phyloP scores from a whole-genome alignment of 1,140 invertebrate genomes.

The Sitodiplosis mosellana region DNA sequence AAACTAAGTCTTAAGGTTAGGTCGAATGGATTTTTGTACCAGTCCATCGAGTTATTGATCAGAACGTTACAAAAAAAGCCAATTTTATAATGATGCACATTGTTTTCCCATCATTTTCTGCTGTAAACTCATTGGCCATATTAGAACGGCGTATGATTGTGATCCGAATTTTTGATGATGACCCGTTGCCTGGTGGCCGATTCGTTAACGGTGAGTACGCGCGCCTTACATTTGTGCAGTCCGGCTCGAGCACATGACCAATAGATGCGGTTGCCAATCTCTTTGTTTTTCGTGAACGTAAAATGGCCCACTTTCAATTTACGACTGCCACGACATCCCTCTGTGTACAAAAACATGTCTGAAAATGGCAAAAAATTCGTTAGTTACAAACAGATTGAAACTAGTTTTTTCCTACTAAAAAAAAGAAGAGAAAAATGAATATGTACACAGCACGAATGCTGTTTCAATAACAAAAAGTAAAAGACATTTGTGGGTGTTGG shows the following conservation, averaged over 20 bases:
- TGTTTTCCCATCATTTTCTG: no score
- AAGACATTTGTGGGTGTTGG: no score
- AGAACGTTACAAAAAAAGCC: no score
- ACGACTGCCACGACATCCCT: slow-evolving; percentile 23
- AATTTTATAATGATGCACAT: no score
- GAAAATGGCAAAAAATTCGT: slow-evolving; percentile 1
- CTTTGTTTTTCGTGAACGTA: slow-evolving; percentile 22
- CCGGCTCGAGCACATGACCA: slow-evolving; percentile 24
- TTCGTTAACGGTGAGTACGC: slow-evolving; percentile 20
- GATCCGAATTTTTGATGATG: slow-evolving; percentile 19
- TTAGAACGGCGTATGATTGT: slow-evolving; percentile 25
- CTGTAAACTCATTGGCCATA: not conserved
- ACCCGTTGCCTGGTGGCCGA: slow-evolving; percentile 12
- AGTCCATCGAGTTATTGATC: no score
- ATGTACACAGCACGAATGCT: no score
- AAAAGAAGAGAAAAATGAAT: no score
- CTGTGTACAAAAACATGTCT: slow-evolving; percentile 19
- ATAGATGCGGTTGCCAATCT: slow-evolving; percentile 18
- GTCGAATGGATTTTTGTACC: no score
- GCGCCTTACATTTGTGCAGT: slow-evolving; percentile 23
- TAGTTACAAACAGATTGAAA: not conserved
- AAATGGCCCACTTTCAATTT: slow-evolving; percentile 23
- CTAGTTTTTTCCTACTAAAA: not conserved
- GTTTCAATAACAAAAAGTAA: no score
- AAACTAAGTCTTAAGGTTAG: no score